These are phyloP conservation scores for Neodontobutis hainanensis DNA, from an alignment of 2,113 vertebrate genomes.

Conservation along the genomic window DNA sequence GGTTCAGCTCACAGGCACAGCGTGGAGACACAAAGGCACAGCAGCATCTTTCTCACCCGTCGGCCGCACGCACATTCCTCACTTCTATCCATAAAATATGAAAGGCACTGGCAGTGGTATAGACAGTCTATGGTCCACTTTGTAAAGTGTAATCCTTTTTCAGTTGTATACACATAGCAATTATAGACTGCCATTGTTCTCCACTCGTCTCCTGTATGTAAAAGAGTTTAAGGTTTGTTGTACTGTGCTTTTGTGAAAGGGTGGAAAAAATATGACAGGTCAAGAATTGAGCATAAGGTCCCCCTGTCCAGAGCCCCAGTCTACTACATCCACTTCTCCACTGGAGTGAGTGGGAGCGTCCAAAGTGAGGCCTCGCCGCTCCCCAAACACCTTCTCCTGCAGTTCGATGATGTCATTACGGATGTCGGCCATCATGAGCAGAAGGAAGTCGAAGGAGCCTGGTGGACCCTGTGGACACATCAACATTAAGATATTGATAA, in stretches of 20 bases:
- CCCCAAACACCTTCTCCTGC: slow-evolving; percentile 81
- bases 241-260: slow-evolving; percentile 10
- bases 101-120: slow-evolving; percentile 24
- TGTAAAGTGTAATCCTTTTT: slow-evolving; percentile 2
- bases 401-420: slow-evolving; percentile 82
- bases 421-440: slow-evolving; percentile 84
- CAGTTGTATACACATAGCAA: slow-evolving; percentile 25
- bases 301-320: slow-evolving; percentile 79
- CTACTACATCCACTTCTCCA: slow-evolving; percentile 65
- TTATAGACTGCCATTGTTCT: slow-evolving; percentile 15
- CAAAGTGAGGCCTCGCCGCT: slow-evolving; percentile 65
- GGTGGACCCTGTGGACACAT: slow-evolving; percentile 74
- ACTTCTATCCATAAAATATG: slow-evolving; percentile 20
- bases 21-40: slow-evolving; percentile 47
- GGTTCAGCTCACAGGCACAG: slow-evolving; percentile 54
- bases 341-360: slow-evolving; percentile 69
- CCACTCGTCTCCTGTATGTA: slow-evolving; percentile 12
- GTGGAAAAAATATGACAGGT: slow-evolving; percentile 26
- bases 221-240: slow-evolving; percentile 17
- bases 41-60: slow-evolving; percentile 25
- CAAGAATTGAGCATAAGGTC: slow-evolving; percentile 68
- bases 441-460: slow-evolving; percentile 82
- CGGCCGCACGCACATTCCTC: slow-evolving; percentile 48
- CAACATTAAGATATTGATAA: neutral
- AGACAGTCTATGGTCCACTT: slow-evolving; percentile 17